Evolutionary conservation across 2,797 vertebrate species (phyloP).

Genomic region (Melopsittacus undulatus): DNA sequence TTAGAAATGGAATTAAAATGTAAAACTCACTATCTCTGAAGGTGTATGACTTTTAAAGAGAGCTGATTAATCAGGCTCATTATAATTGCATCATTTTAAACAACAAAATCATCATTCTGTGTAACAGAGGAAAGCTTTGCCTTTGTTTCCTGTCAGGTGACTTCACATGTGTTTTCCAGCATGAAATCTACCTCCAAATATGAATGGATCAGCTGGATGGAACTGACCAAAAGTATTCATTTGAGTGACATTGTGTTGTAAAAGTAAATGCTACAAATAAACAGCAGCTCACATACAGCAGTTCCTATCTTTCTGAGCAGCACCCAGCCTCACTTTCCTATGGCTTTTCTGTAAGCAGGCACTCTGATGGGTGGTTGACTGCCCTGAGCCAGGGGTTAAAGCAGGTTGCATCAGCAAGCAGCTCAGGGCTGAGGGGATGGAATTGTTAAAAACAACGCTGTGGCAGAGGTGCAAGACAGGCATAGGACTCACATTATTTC

Average conservation of each 20-base stretch:
- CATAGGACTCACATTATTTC: neutral
- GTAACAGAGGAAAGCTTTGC: neutral
- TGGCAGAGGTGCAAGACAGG: neutral
- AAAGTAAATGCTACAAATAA: neutral
- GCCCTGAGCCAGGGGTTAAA: neutral
- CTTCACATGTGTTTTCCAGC: neutral
- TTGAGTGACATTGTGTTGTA: accelerated
- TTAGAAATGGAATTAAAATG: constrained; percentile 1
- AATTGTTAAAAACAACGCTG: neutral
- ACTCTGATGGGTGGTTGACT: neutral
- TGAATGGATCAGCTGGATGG: neutral
- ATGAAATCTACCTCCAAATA: neutral
- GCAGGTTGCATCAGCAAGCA: neutral
- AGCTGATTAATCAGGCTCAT: neutral
- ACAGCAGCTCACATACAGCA: accelerated
- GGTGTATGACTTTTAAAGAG: neutral
- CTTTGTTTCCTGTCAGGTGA: neutral
- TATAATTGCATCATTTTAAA: neutral
- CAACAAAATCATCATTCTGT: neutral
- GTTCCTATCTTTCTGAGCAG: neutral
- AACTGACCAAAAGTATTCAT: neutral
- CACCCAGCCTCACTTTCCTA: neutral
- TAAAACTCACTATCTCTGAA: constrained; percentile 4
- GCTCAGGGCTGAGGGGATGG: neutral
- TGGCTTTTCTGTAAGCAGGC: neutral